Percentiles rank a stretch among this genome's conserved stretches.
Conservation (phyloP, 2,113 vertebrate genomes). For the Synchiropus splendidus region DNA sequence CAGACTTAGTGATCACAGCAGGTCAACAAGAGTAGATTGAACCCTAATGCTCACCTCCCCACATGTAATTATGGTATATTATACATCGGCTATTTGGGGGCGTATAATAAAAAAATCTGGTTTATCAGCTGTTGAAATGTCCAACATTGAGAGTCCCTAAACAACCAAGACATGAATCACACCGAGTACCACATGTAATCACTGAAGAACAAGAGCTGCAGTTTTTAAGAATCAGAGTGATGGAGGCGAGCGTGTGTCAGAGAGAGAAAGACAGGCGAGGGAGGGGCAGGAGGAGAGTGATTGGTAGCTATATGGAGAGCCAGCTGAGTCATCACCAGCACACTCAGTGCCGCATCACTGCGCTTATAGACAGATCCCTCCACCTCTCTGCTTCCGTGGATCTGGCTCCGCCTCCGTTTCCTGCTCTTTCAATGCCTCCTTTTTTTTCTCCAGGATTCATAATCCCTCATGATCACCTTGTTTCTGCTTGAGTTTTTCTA, state of each 20-base stretch:
- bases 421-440: conserved; percentile 30
- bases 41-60: no score
- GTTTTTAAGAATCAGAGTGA: conserved; percentile 1
- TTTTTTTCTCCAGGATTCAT: conserved; percentile 5
- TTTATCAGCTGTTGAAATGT: no score
- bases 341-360: conserved; percentile 69
- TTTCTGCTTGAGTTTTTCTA: not conserved
- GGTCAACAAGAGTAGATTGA: no score
- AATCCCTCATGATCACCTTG: conserved; percentile 5
- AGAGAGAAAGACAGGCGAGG: conserved; percentile 4
- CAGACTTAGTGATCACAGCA: no score
- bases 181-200: no score
- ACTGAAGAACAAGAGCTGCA: no score
- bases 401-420: conserved; percentile 40
- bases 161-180: no score
- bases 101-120: no score
- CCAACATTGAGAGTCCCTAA: no score
- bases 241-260: conserved; percentile 2
- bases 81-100: no score
- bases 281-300: conserved; percentile 36
- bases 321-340: conserved; percentile 71
- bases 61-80: no score
- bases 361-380: conserved; percentile 64
- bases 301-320: conserved; percentile 67
- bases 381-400: conserved; percentile 36